Conservation (phyloP, 2,113 vertebrate genomes). For the Micronycteris hirsuta region DNA sequence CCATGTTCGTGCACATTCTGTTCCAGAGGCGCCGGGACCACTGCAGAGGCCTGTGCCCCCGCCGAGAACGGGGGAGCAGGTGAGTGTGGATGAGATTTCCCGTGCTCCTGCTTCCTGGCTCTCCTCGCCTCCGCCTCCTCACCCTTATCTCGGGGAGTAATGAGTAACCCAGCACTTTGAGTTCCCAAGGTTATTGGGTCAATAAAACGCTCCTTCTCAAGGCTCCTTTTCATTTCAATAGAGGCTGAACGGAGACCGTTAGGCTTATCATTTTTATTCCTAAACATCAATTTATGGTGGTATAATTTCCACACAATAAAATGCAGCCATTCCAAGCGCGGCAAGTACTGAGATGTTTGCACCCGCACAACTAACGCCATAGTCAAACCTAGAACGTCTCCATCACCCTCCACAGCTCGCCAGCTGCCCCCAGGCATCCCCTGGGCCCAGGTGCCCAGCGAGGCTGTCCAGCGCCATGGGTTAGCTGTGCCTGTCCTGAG, state of each 20-base stretch:
- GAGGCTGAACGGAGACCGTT: not conserved
- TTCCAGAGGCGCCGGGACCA: rapidly evolving
- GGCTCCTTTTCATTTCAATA: not conserved
- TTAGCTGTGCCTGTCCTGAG: rapidly evolving
- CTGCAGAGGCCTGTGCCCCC: too few species aligned
- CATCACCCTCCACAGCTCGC: rapidly evolving
- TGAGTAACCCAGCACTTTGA: not conserved
- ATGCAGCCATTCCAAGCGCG: too few species aligned
- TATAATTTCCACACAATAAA: not conserved
- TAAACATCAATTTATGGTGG: not conserved
- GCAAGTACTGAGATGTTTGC: rapidly evolving
- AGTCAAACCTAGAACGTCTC: rapidly evolving
- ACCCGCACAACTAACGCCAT: rapidly evolving
- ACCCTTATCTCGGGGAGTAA: not conserved
- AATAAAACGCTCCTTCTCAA: not conserved
- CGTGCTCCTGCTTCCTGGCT: not conserved
- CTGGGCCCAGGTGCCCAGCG: too few species aligned
- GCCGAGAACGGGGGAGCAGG: too few species aligned
- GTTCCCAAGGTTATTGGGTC: not conserved
- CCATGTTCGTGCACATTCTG: not conserved
- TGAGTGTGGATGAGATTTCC: rapidly evolving
- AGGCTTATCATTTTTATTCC: not conserved
- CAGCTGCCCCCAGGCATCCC: too few species aligned
- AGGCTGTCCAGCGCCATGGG: too few species aligned
- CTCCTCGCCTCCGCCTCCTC: not conserved